These are phyloP conservation scores for Myanophis thanlyinensis DNA, from an alignment of 2,113 vertebrate species.

Conservation along the genomic window DNA sequence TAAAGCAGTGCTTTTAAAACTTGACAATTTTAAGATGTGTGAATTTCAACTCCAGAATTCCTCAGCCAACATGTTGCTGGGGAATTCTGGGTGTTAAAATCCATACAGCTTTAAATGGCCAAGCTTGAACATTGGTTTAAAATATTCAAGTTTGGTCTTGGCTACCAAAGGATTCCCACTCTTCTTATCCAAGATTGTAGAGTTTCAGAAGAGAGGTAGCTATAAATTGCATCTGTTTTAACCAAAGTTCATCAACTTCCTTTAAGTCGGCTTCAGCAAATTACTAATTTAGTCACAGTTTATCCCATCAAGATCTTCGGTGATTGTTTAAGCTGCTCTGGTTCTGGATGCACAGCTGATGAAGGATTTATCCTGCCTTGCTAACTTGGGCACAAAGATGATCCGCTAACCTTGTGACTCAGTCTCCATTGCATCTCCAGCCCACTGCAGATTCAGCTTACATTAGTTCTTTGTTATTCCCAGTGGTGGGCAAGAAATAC, in stretches of 20 bases:
- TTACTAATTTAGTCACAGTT: neutral
- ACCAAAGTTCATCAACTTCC: too few relatives aligned
- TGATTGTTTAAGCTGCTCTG: neutral
- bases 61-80: neutral
- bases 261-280: neutral
- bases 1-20: neutral
- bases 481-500: too few relatives aligned
- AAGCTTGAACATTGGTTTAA: neutral
- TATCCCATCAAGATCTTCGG: neutral
- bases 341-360: constrained; percentile 1
- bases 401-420: neutral
- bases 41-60: neutral
- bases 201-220: neutral
- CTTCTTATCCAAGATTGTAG: neutral
- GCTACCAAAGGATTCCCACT: neutral
- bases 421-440: neutral
- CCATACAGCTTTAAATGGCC: neutral
- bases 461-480: neutral
- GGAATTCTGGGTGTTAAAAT: neutral
- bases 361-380: neutral
- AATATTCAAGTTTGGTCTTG: neutral
- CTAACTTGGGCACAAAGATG: neutral
- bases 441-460: neutral
- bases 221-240: neutral
- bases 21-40: neutral